Evolutionary conservation across 2,113 vertebrate species (phyloP), one percentile per base, ranked within the genome.

Genomic region (Pogonocichla stellata): DNA sequence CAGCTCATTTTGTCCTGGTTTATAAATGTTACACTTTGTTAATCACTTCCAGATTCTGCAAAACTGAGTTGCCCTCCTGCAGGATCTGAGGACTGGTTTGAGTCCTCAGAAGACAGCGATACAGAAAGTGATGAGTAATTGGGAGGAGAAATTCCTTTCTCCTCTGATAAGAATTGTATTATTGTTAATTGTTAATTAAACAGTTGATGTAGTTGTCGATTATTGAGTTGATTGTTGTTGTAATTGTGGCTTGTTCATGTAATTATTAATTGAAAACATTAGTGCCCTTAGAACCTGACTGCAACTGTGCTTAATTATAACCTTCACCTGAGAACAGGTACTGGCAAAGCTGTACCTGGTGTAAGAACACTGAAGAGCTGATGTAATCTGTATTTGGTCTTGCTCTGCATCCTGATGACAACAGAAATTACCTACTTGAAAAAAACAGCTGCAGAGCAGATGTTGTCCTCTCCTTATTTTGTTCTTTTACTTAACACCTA

Each of bases 81-180:
- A 40, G 60, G 78, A 58, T 10, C 60, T 1, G 77, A 40, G 33
- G 97, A 97, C 25, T 61, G 38, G 45, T 31, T 78, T 43, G 64
- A 91, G 15, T 60, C 25, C 4, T 82, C 82, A 25, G 95, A 97
- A 70, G 87, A 75, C 8, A 95, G 93, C 0, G 93, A 43, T 11
- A 96, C 96, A 36, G 98, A 98, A 6, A 98, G 97, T 14, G 98
- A 98, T 88, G 70, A 95, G 4, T 94, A 58, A 73, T 10, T 74
- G 17, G 19, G 15, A 88, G 33, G 33, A 78, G 43, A 78, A 22
- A 10, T 13, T 48, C 31, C 23, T 64, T 50, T 72, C 38, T 29
- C 9, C 14, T 90, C 17, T 80, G 23, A 54, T 43, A 45, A 40
- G 40, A 36, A 22, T 45, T 45, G 20, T 45, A 11, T 50, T 69